Base-by-base conservation (phyloP, 2,888 invertebrate species). In the Baronia brevicornis region DNA sequence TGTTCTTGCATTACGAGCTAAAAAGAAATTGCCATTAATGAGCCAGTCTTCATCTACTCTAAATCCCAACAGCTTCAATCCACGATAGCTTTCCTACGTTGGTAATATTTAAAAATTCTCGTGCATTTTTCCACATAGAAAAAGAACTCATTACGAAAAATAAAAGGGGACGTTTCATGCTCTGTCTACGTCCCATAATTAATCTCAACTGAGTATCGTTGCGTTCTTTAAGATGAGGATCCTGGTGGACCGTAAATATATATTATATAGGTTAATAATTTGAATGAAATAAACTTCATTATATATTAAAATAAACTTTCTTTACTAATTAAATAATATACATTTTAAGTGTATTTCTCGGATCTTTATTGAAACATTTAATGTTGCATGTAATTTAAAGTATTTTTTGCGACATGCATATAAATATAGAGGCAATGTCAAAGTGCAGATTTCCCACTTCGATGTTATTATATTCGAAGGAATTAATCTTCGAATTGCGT, bases 391-490 rank as follows among this genome's bases (percentile, higher is more conserved):
- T n/a, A n/a, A n/a, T n/a, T n/a, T n/a, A n/a, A n/a, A n/a, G n/a
- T n/a, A n/a, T n/a, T n/a, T n/a, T n/a, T n/a, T n/a, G n/a, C n/a
- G 72, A 73, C 64, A 68, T 67, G 66, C 60, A 63, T 70, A 60
- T 64, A 69, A 72, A 78, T 79, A 79, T 79, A 72, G 77, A 79
- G 80, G 78, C 75, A 80, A 80, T 80, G 79, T 78, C 70, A 78
- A 67, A 77, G 73, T 80, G 73, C 77, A 77, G 80, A 80, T 82
- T 82, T 80, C 74, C 74, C 80, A 79, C 78, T 72, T 62, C 68
- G 55, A 56, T 75, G 78, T n/a, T n/a, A n/a, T n/a, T n/a, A n/a
- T n/a, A n/a, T n/a, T n/a, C n/a, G n/a, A n/a, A n/a, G n/a, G n/a
- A n/a, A n/a, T n/a, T n/a, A n/a, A n/a, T n/a, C n/a, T n/a, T n/a